Conservation (phyloP, 2,888 invertebrate genomes). For the Dicroscelio sp. region DNA sequence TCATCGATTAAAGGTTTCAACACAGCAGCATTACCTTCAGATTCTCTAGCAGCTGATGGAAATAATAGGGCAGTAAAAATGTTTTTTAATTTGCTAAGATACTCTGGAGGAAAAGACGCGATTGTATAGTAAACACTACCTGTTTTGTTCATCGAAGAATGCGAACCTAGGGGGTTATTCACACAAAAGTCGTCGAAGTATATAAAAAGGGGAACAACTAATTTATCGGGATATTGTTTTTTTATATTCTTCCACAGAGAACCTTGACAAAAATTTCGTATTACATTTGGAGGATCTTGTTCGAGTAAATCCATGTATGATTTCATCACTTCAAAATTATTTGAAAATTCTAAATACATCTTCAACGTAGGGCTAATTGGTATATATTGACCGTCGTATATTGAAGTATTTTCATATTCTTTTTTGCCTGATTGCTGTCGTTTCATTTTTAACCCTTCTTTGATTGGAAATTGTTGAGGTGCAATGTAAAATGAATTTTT, state of each 20-base stretch:
- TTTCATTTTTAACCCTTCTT: no score
- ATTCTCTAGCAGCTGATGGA: conserved; percentile 17
- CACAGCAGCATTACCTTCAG: conserved; percentile 34
- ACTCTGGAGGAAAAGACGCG: conserved; percentile 42
- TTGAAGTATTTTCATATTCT: background rate
- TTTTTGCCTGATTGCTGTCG: background rate
- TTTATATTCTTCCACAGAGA: conserved; percentile 39
- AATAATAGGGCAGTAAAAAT: conserved; percentile 59
- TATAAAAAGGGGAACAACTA: conserved; percentile 32
- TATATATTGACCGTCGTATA: conserved; percentile 41
- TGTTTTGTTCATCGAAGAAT: conserved; percentile 37
- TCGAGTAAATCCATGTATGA: conserved; percentile 7
- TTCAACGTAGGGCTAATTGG: conserved; percentile 28
- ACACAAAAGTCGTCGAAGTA: conserved; percentile 59
- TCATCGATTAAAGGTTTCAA: conserved; percentile 52
- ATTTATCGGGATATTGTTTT: conserved; percentile 25
- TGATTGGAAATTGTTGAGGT: no score
- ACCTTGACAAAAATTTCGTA: conserved; percentile 56
- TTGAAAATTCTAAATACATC: conserved; percentile 15
- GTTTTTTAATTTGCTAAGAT: conserved; percentile 15
- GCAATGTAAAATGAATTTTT: no score
- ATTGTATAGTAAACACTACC: conserved; percentile 57
- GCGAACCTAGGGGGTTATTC: conserved; percentile 39
- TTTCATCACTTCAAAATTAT: conserved; percentile 16
- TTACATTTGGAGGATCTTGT: background rate